Conservation (phyloP, 2,888 invertebrate genomes). For the Eupeodes luniger region DNA sequence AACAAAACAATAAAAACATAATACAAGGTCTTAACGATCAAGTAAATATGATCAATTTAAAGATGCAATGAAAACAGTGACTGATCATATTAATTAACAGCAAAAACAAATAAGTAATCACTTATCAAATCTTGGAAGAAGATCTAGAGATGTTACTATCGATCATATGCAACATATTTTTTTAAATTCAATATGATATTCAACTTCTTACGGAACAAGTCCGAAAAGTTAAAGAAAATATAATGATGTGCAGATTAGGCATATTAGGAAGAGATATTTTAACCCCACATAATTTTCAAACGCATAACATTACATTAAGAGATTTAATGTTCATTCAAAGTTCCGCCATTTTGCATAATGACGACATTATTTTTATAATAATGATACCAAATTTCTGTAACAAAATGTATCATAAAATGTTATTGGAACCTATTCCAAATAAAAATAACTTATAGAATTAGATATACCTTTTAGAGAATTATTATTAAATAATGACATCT, state of each 20-base stretch:
- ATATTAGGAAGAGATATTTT: neutral
- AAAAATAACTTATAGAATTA: neutral
- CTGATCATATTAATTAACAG: neutral
- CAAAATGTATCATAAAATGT: neutral
- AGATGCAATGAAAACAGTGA: neutral
- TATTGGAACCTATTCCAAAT: neutral
- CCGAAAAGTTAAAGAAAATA: constrained; percentile 1
- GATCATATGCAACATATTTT: neutral
- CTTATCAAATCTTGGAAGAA: neutral
- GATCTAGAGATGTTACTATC: no score
- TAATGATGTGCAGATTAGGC: neutral
- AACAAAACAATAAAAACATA: neutral
- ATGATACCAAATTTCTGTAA: neutral
- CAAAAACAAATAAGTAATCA: no score
- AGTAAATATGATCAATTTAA: neutral
- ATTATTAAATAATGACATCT: neutral
- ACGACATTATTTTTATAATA: neutral
- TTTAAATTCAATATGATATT: neutral
- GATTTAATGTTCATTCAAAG: constrained; percentile 4
- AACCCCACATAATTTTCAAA: neutral
- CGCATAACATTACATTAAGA: neutral
- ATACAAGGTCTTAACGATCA: neutral
- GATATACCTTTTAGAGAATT: neutral
- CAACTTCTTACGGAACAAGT: neutral
- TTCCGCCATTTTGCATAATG: no score